These are phyloP conservation scores for Sinotaia quadrata DNA, from an alignment of 2,888 invertebrate species.

Conservation along the genomic window DNA sequence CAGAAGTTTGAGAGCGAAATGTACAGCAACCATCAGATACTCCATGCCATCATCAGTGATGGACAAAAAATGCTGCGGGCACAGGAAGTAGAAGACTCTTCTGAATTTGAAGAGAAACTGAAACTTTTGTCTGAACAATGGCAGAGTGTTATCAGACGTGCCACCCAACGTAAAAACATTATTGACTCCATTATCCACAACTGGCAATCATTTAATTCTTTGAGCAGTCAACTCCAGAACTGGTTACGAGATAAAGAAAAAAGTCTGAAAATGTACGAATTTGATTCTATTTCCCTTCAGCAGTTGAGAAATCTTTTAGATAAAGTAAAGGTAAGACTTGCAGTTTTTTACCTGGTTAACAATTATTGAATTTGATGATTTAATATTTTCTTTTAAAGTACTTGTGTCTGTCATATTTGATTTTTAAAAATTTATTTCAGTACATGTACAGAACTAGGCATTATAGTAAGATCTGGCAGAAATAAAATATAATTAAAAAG, in stretches of 20 bases:
- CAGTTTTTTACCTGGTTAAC: no score
- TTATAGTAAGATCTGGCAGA: no score
- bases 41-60: conserved; percentile 68
- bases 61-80: conserved; percentile 64
- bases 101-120: conserved; percentile 67
- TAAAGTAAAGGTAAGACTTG: conserved; percentile 57
- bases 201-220: conserved; percentile 63
- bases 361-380: no score
- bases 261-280: conserved; percentile 54
- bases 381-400: no score
- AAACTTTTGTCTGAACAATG: conserved; percentile 67
- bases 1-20: conserved; percentile 68
- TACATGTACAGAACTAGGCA: no score
- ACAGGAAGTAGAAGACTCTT: conserved; percentile 60
- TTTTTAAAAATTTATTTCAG: no score
- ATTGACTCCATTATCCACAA: conserved; percentile 61
- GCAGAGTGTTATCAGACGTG: conserved; percentile 65
- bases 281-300: conserved; percentile 59
- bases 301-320: conserved; percentile 58
- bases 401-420: no score
- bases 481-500: no score
- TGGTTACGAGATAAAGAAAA: conserved; percentile 64
- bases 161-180: conserved; percentile 65
- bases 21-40: conserved; percentile 65
- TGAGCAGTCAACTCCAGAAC: conserved; percentile 53